Evolutionary conservation across 1,140 invertebrate genomes (phyloP), one percentile per base, ranked within the genome.

Genomic region (Nasonia vitripennis): DNA sequence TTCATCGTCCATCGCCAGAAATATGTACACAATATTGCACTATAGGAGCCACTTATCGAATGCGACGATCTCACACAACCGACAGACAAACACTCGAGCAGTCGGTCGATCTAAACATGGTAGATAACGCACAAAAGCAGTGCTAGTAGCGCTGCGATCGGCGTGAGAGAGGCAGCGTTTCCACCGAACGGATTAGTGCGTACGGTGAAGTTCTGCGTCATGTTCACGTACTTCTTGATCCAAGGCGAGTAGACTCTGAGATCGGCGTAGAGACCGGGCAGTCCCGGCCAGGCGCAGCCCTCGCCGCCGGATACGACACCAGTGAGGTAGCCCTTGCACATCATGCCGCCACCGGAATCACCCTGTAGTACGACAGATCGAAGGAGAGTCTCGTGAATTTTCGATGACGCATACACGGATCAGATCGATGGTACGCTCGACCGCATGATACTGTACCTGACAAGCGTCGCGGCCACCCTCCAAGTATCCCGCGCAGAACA

Each of bases 181-280:
- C 55, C 20, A 14, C 20, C 0, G 55, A 20, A 62, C 20, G 55
- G 55, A n/a, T n/a, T 62, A 6, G 6, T 62, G 55, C 55, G 55
- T 7, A 62, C 17, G 1, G 55, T 62, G 7, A 62, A 62, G 20
- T 62, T 62, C 55, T 62, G 55, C 55, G 17, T 20, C 2, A 62
- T 20, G 55, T 62, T 62, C 17, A 80, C 81, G 71, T 83, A 83
- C 41, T 75, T 41, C 62, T 68, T 17, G 17, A 86, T 86, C 86
- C 86, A 86, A 23, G 34, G 12, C 10, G 27, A 1, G 45, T 79
- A 84, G 9, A 73, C n/a, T 20, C 67, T 75, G 3, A 95, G 91
- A 45, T 93, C 91, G 0, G 94, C 92, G 88, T 95, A 95, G 31
- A 95, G 91, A 20, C 94, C 94, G 0, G 94, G 94, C 71, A 90